A percentile compares a stretch with the other conserved stretches of the same genome.
Conservation (phyloP, 2,888 invertebrate species). For the Stenchaetothrips biformis region DNA sequence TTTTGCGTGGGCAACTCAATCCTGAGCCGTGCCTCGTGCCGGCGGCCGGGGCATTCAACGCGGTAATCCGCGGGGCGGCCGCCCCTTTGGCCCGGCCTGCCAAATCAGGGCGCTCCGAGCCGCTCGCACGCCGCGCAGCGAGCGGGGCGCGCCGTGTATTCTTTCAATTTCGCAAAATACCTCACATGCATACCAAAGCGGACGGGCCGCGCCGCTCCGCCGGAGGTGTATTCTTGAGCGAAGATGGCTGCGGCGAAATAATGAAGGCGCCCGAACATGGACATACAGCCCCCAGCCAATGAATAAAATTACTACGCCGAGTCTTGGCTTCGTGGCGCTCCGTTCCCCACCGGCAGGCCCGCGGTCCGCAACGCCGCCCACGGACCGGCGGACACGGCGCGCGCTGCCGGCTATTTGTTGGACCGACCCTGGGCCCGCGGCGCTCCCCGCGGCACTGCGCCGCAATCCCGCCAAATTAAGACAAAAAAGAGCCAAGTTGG, state of each 20-base stretch:
- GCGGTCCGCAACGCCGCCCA: background rate
- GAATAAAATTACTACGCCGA: background rate
- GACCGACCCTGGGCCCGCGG: background rate
- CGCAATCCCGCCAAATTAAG: constrained; percentile 21
- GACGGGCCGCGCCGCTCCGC: background rate
- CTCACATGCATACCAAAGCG: background rate
- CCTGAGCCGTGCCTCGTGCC: background rate
- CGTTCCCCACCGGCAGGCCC: background rate
- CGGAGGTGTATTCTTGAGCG: background rate
- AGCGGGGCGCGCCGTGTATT: background rate
- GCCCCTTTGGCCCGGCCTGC: background rate
- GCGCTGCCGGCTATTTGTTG: background rate
- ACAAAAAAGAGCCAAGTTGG: constrained; percentile 21
- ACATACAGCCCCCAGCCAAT: background rate
- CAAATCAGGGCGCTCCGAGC: background rate
- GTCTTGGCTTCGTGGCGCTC: background rate
- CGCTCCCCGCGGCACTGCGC: background rate
- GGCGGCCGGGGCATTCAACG: background rate
- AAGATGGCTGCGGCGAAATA: background rate
- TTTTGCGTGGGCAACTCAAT: background rate
- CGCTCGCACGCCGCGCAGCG: background rate
- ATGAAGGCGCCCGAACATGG: background rate
- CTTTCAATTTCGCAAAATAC: constrained; percentile 21
- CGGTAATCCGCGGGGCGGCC: background rate
- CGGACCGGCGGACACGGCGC: no score